phyloP scores from a whole-genome alignment of 2,113 vertebrate species.

The Tachysurus fulvidraco region DNA sequence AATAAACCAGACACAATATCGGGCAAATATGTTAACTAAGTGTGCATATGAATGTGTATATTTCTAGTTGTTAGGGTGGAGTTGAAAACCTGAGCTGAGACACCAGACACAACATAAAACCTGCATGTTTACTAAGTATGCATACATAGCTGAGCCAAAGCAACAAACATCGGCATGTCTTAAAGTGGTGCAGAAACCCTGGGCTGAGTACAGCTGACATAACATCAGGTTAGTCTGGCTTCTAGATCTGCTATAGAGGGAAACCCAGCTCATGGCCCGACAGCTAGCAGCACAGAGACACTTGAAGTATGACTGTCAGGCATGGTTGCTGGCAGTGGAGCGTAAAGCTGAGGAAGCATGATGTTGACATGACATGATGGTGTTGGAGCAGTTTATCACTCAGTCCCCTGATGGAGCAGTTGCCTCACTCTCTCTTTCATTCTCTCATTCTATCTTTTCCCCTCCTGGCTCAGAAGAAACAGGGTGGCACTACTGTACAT shows the following conservation, averaged over 20 bases:
- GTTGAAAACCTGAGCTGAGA: neutral
- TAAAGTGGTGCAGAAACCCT: neutral
- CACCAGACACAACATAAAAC: neutral
- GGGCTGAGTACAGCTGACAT: neutral
- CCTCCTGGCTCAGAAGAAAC: neutral
- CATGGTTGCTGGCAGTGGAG: neutral
- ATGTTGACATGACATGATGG: neutral
- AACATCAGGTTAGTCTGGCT: constrained; percentile 3
- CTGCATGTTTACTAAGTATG: neutral
- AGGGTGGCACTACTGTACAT: too few relatives aligned
- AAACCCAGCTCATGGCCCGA: neutral
- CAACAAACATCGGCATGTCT: neutral
- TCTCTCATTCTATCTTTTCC: neutral
- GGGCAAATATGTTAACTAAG: neutral
- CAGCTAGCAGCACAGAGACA: constrained; percentile 9
- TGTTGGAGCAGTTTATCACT: constrained; percentile 6
- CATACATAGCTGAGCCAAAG: neutral
- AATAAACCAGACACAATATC: neutral
- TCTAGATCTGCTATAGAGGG: neutral
- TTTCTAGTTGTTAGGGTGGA: too few relatives aligned
- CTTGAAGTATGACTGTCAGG: neutral
- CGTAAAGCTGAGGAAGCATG: neutral
- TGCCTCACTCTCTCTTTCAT: neutral
- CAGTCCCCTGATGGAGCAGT: neutral
- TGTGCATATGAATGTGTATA: neutral